A percentile compares a stretch with the other conserved stretches of the same genome.
Conservation (phyloP, 1,140 invertebrate genomes). For the Neodiprion virginianus region DNA sequence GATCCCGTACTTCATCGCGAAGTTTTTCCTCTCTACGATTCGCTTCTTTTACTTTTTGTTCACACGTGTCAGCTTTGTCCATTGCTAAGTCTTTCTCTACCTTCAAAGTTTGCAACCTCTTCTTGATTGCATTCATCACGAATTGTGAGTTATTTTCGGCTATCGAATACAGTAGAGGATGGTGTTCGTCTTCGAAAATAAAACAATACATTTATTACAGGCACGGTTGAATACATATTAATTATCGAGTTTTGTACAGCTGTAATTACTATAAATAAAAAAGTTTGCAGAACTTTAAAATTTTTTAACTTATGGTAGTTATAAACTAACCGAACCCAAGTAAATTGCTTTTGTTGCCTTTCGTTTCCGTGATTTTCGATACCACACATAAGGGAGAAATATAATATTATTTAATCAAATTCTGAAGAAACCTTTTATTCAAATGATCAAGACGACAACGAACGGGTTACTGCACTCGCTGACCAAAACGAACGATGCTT, state of each 20-base stretch:
- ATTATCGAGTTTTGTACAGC: no score
- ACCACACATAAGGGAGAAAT: no score
- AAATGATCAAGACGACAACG: background rate
- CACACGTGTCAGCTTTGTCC: slow-evolving; percentile 75
- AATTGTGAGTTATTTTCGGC: slow-evolving; percentile 12
- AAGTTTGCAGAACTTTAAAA: no score
- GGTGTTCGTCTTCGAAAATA: slow-evolving; percentile 36
- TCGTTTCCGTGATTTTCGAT: no score
- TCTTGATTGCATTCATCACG: slow-evolving; percentile 83
- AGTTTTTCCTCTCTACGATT: slow-evolving; percentile 71
- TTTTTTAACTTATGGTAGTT: no score
- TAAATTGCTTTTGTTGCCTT: no score
- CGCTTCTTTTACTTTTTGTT: slow-evolving; percentile 74
- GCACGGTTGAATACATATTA: background rate
- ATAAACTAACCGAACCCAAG: no score
- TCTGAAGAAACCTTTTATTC: background rate
- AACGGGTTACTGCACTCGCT: slow-evolving; percentile 47
- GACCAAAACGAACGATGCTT: slow-evolving; percentile 46
- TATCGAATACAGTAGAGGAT: background rate
- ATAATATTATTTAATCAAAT: background rate
- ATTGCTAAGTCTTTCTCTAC: slow-evolving; percentile 80
- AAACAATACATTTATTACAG: background rate
- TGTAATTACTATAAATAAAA: no score
- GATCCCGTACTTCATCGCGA: slow-evolving; percentile 70
- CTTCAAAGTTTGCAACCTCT: slow-evolving; percentile 82